Base-by-base conservation (phyloP, 2,113 vertebrate genomes). In the Columba janthina region DNA sequence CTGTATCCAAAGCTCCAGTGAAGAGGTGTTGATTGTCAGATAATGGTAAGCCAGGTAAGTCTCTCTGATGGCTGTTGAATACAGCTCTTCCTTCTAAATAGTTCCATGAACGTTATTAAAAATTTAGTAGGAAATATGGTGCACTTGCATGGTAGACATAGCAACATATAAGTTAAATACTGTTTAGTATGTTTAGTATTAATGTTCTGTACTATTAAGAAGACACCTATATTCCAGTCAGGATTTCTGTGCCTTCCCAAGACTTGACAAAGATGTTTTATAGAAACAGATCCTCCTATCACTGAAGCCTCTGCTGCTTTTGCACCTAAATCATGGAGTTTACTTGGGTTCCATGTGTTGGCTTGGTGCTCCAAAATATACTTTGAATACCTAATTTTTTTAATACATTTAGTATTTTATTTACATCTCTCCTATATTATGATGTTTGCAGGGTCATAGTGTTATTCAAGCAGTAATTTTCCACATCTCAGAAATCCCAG, bases 131-230 rank as follows among this genome's bases (percentile, higher is more conserved):
- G 26, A 86, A 83, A 74, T 58, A 62, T 1, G 6, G 15, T 58
- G n/a, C 29, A 18, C 6, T 86, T 77, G 6, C 18, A 28, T 48
- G 56, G 15, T 44, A 85, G 62, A 36, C 19, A 53, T 7, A 83
- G 18, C 0, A 0, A 70, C 15, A 34, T n/a, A 4, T 9, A 76
- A 61, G 8, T 74, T 58, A 44, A 83, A 65, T 10, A 28, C 2
- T 57, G 5, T 31, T 76, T 76, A 65, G 65, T 65, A 54, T 29
- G 5, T 31, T 76, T 76, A 65, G 65, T 65, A 54, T 32, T 79
- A 11, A 26, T 38, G 3, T 57, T 81, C 58, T 72, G 73, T 36
- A 31, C 16, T 51, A 42, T 51, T 77, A 77, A 71, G 42, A 71
- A 86, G 25, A 48, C 11, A 10, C 22, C 17, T 77, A 50, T 25